Percentiles rank a stretch among this genome's conserved stretches.
These are phyloP conservation scores for Megamerina dolium DNA, from an alignment of 2,888 invertebrate species.

Conservation along the genomic window DNA sequence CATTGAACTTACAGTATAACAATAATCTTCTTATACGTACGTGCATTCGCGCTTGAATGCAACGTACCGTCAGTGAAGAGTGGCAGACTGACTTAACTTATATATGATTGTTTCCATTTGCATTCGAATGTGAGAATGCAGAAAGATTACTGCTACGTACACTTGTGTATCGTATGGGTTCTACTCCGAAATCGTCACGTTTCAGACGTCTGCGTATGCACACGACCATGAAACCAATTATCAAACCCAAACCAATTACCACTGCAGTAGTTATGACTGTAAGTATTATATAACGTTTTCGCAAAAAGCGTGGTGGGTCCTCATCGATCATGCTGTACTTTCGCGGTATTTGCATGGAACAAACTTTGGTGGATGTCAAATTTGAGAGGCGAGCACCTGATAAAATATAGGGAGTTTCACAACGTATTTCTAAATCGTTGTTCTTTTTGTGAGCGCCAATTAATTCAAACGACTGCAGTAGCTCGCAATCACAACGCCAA, in stretches of 20 bases:
- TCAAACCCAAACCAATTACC: constrained; percentile 40
- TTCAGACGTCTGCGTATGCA: constrained; percentile 42
- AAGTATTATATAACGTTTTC: constrained; percentile 43
- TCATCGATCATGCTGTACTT: constrained; percentile 39
- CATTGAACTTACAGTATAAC: constrained; percentile 19
- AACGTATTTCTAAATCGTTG: constrained; percentile 30
- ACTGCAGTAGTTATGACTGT: constrained; percentile 40
- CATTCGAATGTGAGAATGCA: constrained; percentile 30
- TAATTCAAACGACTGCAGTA: constrained; percentile 40
- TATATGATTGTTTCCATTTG: constrained; percentile 24
- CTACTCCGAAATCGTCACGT: constrained; percentile 39
- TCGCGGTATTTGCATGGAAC: constrained; percentile 36
- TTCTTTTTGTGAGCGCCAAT: constrained; percentile 27
- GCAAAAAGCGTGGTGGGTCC: constrained; percentile 45
- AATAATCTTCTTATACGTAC: too few relatives aligned
- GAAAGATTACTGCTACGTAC: constrained; percentile 43
- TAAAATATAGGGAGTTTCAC: constrained; percentile 41
- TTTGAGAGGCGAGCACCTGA: constrained; percentile 37
- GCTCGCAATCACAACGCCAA: constrained; percentile 59
- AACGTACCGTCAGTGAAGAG: too few relatives aligned
- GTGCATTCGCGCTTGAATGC: too few relatives aligned
- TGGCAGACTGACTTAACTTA: too few relatives aligned
- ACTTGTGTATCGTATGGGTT: constrained; percentile 45
- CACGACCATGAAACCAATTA: constrained; percentile 42
- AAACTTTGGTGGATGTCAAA: constrained; percentile 35